Evolutionary conservation across 2,888 invertebrate genomes (phyloP).

Genomic region (Lymantria dispar): DNA sequence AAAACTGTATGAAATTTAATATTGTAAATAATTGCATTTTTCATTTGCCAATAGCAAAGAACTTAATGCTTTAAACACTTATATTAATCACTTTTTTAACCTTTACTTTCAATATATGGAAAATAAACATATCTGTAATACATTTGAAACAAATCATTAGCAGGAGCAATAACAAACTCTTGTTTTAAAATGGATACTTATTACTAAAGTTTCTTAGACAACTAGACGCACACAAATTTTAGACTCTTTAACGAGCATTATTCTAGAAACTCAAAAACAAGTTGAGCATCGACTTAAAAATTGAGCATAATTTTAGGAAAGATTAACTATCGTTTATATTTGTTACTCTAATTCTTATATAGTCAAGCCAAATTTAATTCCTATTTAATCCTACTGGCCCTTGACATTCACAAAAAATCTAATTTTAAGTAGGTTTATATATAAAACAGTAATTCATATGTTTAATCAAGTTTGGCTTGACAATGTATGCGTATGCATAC

Average conservation of each 20-base stretch:
- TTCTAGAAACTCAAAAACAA: constrained; percentile 8
- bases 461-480: constrained; percentile 29
- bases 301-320: constrained; percentile 17
- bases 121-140: too few species aligned
- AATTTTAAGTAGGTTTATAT: constrained; percentile 5
- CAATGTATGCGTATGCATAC: constrained; percentile 12
- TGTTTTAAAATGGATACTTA: too few species aligned
- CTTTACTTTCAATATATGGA: too few species aligned
- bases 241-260: not conserved
- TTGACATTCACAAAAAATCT: constrained; percentile 4
- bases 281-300: constrained; percentile 19
- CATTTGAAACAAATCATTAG: too few species aligned
- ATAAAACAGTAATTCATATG: constrained; percentile 6
- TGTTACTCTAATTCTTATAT: constrained; percentile 2
- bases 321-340: not conserved
- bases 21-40: too few species aligned
- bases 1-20: too few species aligned
- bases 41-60: too few species aligned
- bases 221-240: not conserved
- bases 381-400: constrained; percentile 36
- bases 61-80: too few species aligned
- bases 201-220: not conserved
- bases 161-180: too few species aligned
- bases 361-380: constrained; percentile 32
- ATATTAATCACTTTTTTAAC: too few species aligned